Conservation (phyloP, 2,888 invertebrate genomes). For the Girardia tigrina region DNA sequence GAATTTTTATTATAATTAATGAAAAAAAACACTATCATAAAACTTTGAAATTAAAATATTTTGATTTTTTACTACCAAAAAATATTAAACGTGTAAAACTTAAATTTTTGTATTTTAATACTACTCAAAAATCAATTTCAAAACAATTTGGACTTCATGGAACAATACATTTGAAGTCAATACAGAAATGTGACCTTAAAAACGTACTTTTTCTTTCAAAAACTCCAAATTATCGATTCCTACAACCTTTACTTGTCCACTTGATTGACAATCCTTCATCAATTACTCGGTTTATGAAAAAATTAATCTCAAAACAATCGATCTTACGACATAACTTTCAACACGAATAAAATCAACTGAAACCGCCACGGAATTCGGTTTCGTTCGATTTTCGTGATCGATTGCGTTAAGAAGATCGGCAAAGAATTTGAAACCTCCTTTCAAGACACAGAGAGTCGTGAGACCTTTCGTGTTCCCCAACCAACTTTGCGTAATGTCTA, state of each 20-base stretch:
- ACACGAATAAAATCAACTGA: slow-evolving; percentile 54
- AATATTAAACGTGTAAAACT: too few species aligned
- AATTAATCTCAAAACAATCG: neutral
- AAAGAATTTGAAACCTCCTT: slow-evolving; percentile 56
- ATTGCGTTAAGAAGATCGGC: slow-evolving; percentile 52
- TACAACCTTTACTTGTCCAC: slow-evolving; percentile 53
- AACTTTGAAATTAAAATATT: too few species aligned
- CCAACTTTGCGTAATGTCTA: slow-evolving; percentile 25
- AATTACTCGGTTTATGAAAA: too few species aligned
- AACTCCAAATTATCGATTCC: slow-evolving; percentile 52
- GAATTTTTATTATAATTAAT: too few species aligned
- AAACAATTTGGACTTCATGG: too few species aligned
- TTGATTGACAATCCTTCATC: slow-evolving; percentile 52
- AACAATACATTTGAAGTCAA: too few species aligned
- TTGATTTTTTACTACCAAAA: too few species aligned
- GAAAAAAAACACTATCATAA: too few species aligned
- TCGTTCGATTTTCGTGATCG: slow-evolving; percentile 48
- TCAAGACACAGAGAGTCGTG: slow-evolving; percentile 54
- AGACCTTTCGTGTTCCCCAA: slow-evolving; percentile 37
- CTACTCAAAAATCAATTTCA: too few species aligned
- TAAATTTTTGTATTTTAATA: too few species aligned
- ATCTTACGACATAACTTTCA: slow-evolving; percentile 49
- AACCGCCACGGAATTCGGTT: slow-evolving; percentile 49
- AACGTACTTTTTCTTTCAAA: slow-evolving; percentile 51
- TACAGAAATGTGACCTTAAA: too few species aligned